phyloP scores from a whole-genome alignment of 2,797 vertebrate species.

The Selene dorsalis region DNA sequence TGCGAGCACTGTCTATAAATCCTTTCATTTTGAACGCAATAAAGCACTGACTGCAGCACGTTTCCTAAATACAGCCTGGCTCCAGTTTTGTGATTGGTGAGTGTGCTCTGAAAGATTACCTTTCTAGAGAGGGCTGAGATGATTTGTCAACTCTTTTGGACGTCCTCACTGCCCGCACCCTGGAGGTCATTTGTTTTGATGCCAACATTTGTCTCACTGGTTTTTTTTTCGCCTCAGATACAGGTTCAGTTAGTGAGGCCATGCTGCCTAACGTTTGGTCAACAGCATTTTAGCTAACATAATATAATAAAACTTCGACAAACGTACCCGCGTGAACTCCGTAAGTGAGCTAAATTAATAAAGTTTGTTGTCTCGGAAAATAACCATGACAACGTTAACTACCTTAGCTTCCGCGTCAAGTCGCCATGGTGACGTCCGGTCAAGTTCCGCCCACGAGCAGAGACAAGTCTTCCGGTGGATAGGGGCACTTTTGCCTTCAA shows the following conservation, averaged over 20 bases:
- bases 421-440: constrained; percentile 64
- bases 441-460: background rate
- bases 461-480: constrained; percentile 25
- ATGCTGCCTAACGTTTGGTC: constrained; percentile 6
- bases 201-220: constrained; percentile 41
- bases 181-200: constrained; percentile 8
- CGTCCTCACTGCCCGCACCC: constrained; percentile 6
- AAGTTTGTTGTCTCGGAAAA: accelerated
- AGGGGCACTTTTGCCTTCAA: constrained; percentile 17
- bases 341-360: background rate
- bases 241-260: background rate
- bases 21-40: constrained; percentile 30
- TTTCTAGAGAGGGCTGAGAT: constrained; percentile 61
- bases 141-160: constrained; percentile 41
- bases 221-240: constrained; percentile 9
- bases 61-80: constrained; percentile 4
- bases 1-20: constrained; percentile 39
- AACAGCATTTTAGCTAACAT: background rate
- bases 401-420: constrained; percentile 38
- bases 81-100: constrained; percentile 14
- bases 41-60: constrained; percentile 32
- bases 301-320: background rate
- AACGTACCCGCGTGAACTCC: background rate
- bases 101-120: constrained; percentile 64
- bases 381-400: background rate